Evolutionary conservation across 2,113 vertebrate species (phyloP).

Genomic region (Acrocephalus kingi): DNA sequence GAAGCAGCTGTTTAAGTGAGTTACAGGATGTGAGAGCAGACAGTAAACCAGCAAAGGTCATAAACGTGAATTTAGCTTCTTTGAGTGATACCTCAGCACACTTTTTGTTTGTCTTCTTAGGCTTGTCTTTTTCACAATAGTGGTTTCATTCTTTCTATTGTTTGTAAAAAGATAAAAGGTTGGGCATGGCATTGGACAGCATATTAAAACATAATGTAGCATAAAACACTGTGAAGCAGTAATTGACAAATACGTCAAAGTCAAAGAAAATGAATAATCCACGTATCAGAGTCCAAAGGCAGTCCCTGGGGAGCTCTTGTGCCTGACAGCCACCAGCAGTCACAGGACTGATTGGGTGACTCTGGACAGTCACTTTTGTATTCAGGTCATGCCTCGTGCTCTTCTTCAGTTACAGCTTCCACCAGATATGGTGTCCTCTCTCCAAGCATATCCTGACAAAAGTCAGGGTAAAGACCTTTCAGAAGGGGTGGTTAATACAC

Average conservation of each 20-base stretch:
- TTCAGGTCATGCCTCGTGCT: conserved; percentile 42
- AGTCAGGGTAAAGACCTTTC: not conserved
- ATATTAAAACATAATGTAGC: not conserved
- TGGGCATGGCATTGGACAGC: not conserved
- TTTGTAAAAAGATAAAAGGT: not conserved
- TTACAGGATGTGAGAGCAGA: not conserved
- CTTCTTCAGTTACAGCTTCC: conserved; percentile 21
- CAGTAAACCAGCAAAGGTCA: not conserved
- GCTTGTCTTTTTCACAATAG: not conserved
- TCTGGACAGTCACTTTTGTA: not conserved
- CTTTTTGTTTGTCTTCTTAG: not conserved
- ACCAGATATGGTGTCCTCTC: not conserved
- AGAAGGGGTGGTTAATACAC: not conserved
- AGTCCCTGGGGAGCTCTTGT: not conserved
- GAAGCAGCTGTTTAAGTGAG: not conserved
- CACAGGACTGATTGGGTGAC: not conserved
- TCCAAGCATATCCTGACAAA: not conserved
- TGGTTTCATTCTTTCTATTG: not conserved
- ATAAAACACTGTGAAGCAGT: not conserved
- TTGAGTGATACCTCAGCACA: not conserved
- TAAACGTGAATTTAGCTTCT: not conserved
- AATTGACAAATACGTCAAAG: not conserved
- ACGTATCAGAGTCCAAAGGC: not conserved
- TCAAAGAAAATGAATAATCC: not conserved
- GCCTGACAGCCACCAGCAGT: not conserved